phyloP scores from a whole-genome alignment of 2,888 invertebrate genomes.

The Ephialtes manifestator region DNA sequence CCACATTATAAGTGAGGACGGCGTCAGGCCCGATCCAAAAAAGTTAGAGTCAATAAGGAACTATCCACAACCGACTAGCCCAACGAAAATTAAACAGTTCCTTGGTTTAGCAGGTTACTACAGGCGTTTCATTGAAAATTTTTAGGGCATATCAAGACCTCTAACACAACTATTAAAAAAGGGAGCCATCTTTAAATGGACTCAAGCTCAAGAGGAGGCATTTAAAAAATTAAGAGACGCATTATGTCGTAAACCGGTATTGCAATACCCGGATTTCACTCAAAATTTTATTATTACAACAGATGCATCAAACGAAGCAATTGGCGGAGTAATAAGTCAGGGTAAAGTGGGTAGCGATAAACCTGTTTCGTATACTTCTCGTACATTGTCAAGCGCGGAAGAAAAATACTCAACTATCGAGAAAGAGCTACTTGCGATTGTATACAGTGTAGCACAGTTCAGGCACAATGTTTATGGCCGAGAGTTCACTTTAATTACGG shows the following conservation, averaged over 20 bases:
- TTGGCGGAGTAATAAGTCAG: slow-evolving; percentile 75
- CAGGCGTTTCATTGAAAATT: slow-evolving; percentile 77
- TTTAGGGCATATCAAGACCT: slow-evolving; percentile 60
- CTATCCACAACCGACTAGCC: slow-evolving; percentile 69
- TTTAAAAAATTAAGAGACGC: slow-evolving; percentile 60
- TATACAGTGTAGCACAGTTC: slow-evolving; percentile 71
- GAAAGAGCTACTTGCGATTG: slow-evolving; percentile 65
- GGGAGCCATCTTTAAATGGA: slow-evolving; percentile 36
- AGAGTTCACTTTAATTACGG: slow-evolving; percentile 73
- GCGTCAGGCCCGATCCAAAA: slow-evolving; percentile 74
- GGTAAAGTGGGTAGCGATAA: slow-evolving; percentile 63
- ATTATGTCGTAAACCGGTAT: slow-evolving; percentile 64
- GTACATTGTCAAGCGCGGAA: slow-evolving; percentile 66
- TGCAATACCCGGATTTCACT: slow-evolving; percentile 74
- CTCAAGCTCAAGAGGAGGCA: slow-evolving; percentile 43
- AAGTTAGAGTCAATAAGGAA: slow-evolving; percentile 70
- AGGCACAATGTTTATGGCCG: slow-evolving; percentile 73
- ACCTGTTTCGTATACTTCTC: slow-evolving; percentile 60
- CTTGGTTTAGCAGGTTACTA: slow-evolving; percentile 79
- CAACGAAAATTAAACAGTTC: slow-evolving; percentile 74
- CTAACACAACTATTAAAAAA: slow-evolving; percentile 58
- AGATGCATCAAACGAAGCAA: slow-evolving; percentile 71
- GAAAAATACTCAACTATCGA: slow-evolving; percentile 57
- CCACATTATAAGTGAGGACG: slow-evolving; percentile 74
- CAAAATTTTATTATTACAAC: slow-evolving; percentile 71